Base-by-base conservation (phyloP, 2,888 invertebrate species). In the Crocallis elinguaria region DNA sequence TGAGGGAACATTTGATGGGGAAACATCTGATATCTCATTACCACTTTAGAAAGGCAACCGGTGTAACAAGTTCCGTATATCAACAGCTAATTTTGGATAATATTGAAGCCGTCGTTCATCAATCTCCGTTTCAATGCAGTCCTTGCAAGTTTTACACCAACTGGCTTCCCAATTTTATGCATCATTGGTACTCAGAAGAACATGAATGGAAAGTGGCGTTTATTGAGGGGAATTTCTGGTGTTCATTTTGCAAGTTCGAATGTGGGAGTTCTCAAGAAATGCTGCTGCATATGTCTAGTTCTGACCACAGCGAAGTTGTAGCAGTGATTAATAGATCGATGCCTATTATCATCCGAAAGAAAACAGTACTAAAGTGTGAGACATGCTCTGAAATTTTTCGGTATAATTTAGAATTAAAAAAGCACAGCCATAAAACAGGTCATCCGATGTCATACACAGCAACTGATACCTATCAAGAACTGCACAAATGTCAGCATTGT, bases 21-120 rank as follows among this genome's bases (percentile, higher is more conserved):
- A 96, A 97, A 75, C 97, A 97, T 86, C 91, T 98, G 54, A 95
- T 97, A 67, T 97, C 97, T 0, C 96, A 96, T 77, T 96, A 95
- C 78, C 97, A 98, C 81, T 96, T 95, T 69, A 93, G 96, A 55
- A 95, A 95, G 73, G 94, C 95, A 56, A 92, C 92, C 52, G 93
- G 94, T 42, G 86, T 90, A 35, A 86, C 92, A 57, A 92, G 93
- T 2, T 86, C 87, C 19, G 90, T 93, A 7, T 92, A 93, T 6
- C 92, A 93, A 56, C 89, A 92, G 43, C 92, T 96, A 71, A 94
- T 97, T 43, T 88, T 97, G 23, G 94, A 94, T 44, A 95, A 97
- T 77, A 96, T 97, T 73, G 93, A 93, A 59, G 94, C 94, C 52
- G 94, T 98, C 57, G 95, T 97, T 4, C 92, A 94, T 52, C 96